Base-by-base conservation (phyloP, 2,888 invertebrate species). In the Ptilodon capucinus region DNA sequence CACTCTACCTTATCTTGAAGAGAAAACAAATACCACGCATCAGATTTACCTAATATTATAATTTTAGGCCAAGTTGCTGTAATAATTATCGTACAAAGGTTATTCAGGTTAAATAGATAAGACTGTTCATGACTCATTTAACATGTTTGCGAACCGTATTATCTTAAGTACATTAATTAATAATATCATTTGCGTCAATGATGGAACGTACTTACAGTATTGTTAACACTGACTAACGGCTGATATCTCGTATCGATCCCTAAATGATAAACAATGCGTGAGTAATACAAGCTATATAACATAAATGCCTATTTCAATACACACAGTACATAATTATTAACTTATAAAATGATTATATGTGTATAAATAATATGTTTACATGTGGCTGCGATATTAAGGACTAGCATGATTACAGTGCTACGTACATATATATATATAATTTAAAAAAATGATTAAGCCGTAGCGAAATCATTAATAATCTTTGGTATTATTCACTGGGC, bases 401-500 rank as follows among this genome's bases (percentile, higher is more conserved):
- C 88, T 88, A 88, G 87, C 79, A 82, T 83, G 78, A 71, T 76
- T 71, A 74, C 70, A 71, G 70, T 73, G 67, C 77, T 73, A 74
- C n/a, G n/a, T n/a, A n/a, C n/a, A n/a, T n/a, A n/a, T n/a, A n/a
- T n/a, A n/a, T n/a, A n/a, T n/a, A n/a, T n/a, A n/a, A n/a, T 63
- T 70, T 67, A 70, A 67, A 68, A 67, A 74, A 70, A 72, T 71
- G 66, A 67, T 75, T n/a, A 74, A 73, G 74, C 73, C 72, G 56
- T 57, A 74, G 74, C 73, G 69, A 70, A 62, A 68, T 58, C 46
- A 67, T 64, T 58, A 66, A 71, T 67, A 76, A 64, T 88, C 90
- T 90, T 90, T 90, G 90, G 90, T 90, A 82, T 80, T 74, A 76
- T 82, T 87, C 70, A 87, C 85, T 83, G 84, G 81, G 65, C 58